Base-by-base conservation (phyloP, 2,888 invertebrate genomes). In the Eulithis testata region DNA sequence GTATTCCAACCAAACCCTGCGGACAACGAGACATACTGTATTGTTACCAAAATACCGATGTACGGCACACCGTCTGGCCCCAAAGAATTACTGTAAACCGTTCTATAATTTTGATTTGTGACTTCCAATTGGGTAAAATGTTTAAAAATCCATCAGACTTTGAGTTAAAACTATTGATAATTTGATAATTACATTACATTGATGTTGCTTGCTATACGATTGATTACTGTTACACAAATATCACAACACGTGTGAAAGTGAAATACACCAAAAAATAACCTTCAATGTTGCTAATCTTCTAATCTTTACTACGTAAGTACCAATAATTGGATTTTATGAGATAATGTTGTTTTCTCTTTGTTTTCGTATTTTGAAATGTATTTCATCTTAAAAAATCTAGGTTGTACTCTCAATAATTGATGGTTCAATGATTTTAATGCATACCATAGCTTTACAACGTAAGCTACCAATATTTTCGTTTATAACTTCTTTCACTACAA, bases 241-340 rank as follows among this genome's bases (percentile, higher is more conserved):
- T 7, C 14, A 47, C 49, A 9, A 49, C 49, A 44, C 50, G 50
- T 58, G 31, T 27, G 4, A 37, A 44, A 45, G 51, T 8, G 47
- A 61, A 66, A 60, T 57, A 62, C 60, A 54, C 52, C 63, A 60
- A 60, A 66, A 67, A 47, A 5, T 60, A 70, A 64, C 65, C 66
- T 69, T 68, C 68, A 50, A 40, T 54, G 52, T 62, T 55, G 8
- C 59, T 70, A 70, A 72, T 70, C 68, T 43, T 64, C 54, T 69
- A 64, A 70, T 66, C 62, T 65, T 56, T 36, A 40, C 53, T 53
- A 14, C 14, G 1, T 31, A 51, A 27, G 51, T 51, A 27, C 21
- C 27, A n/a, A 9, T 40, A 37, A 53, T 52, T 52, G 36, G 11
- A 52, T 52, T 31, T 37, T 36, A 52, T 52, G 52, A 6, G 52